Percentiles rank a stretch among this genome's conserved stretches.
Evolutionary conservation across 2,888 invertebrate species (phyloP).

Genomic region (Lysandra coridon): DNA sequence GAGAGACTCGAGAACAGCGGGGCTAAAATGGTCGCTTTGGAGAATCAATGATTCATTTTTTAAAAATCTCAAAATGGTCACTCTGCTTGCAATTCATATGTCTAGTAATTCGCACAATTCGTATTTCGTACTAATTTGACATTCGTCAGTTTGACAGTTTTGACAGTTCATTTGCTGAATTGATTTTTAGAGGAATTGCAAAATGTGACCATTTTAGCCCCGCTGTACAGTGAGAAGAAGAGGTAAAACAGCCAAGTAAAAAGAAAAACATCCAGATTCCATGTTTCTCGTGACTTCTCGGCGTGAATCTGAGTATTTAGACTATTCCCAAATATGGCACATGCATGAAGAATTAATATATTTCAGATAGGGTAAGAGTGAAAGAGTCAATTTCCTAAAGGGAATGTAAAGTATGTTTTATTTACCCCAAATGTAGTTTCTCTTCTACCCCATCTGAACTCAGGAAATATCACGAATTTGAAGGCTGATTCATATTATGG

Average conservation of each 20-base stretch:
- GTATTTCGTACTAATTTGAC: too few relatives aligned
- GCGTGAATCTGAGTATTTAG: neutral
- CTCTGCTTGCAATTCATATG: too few relatives aligned
- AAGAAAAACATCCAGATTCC: neutral
- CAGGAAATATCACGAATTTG: neutral
- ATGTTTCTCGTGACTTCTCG: neutral
- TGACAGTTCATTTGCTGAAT: too few relatives aligned
- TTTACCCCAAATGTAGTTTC: neutral
- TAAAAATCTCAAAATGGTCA: too few relatives aligned
- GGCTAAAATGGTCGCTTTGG: too few relatives aligned
- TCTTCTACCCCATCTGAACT: conserved; percentile 1
- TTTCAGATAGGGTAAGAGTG: neutral
- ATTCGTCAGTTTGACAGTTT: too few relatives aligned
- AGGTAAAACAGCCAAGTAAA: too few relatives aligned
- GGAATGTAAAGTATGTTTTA: neutral
- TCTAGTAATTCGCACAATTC: too few relatives aligned
- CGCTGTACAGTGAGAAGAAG: too few relatives aligned
- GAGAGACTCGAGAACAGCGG: neutral
- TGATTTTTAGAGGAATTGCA: too few relatives aligned
- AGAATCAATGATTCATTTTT: too few relatives aligned
- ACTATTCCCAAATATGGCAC: conserved; percentile 2
- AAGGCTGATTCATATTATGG: conserved; percentile 4
- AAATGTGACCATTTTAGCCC: too few relatives aligned
- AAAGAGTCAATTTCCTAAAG: neutral
- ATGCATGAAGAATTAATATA: neutral